Percentiles rank a stretch among this genome's conserved stretches.
phyloP scores from a whole-genome alignment of 2,888 invertebrate species.

The Quadroppia sp. region DNA sequence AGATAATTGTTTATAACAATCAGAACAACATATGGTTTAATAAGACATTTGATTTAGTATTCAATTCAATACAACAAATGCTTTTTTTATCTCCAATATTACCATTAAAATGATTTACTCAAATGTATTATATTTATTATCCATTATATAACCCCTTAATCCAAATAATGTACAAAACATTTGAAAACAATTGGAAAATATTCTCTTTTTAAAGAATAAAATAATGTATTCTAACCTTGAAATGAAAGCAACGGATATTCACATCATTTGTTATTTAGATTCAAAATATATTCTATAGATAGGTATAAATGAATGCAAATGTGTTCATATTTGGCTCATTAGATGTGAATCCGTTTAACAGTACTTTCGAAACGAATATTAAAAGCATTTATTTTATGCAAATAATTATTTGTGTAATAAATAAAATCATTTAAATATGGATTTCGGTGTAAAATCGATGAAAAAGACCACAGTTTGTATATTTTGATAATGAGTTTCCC shows the following conservation, averaged over 20 bases:
- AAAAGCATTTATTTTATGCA: background rate
- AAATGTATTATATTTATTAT: background rate
- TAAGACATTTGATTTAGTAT: no score
- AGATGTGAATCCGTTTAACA: background rate
- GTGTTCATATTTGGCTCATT: background rate
- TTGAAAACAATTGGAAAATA: background rate
- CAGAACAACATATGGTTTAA: background rate
- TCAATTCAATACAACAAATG: no score
- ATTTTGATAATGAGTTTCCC: background rate
- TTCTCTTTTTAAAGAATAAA: background rate
- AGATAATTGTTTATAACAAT: background rate
- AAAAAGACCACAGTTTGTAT: background rate
- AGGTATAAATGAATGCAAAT: background rate
- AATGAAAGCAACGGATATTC: slow-evolving; percentile 18
- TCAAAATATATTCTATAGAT: background rate
- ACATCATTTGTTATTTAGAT: slow-evolving; percentile 19
- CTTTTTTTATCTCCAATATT: background rate
- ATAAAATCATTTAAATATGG: background rate
- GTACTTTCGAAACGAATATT: background rate
- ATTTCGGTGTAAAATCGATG: background rate
- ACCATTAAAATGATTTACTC: background rate
- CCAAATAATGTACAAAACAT: background rate
- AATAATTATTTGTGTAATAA: background rate
- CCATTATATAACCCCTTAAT: background rate
- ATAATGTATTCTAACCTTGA: slow-evolving; percentile 3